Conservation (phyloP, 2,888 invertebrate species). For the Monoplex corrugatus region DNA sequence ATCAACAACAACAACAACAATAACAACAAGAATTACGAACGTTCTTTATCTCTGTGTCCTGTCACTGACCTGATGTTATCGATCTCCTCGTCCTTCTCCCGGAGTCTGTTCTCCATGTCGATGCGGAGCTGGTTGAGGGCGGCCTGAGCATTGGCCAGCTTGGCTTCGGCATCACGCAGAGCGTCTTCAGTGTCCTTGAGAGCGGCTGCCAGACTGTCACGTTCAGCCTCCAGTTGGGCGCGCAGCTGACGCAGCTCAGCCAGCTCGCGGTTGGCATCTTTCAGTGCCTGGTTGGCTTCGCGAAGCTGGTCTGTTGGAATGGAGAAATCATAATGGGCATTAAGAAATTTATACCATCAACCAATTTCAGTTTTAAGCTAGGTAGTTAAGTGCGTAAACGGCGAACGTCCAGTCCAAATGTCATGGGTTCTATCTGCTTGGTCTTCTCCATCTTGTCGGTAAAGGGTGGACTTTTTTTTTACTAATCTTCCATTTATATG, state of each 20-base stretch:
- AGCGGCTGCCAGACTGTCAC: constrained; percentile 98
- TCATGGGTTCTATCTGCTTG: too few relatives aligned
- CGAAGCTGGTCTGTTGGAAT: constrained; percentile 95
- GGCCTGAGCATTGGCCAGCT: constrained; percentile 93
- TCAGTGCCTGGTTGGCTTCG: constrained; percentile 95
- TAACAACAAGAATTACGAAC: too few relatives aligned
- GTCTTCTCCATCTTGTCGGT: too few relatives aligned
- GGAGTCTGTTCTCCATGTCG: constrained; percentile 97
- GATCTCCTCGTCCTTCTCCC: constrained; percentile 99
- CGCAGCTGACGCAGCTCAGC: constrained; percentile 95
- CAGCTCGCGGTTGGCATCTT: constrained; percentile 94
- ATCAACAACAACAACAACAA: too few relatives aligned
- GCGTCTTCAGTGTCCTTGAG: constrained; percentile 92
- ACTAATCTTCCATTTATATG: too few relatives aligned
- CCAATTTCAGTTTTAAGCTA: too few relatives aligned
- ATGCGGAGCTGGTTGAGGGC: constrained; percentile 94
- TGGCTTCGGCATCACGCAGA: constrained; percentile 96
- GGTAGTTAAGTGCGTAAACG: too few relatives aligned
- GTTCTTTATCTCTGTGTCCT: too few relatives aligned
- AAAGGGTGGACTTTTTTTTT: too few relatives aligned
- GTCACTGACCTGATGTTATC: constrained; percentile 92
- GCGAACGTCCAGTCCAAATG: too few relatives aligned
- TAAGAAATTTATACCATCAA: too few relatives aligned
- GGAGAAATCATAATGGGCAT: too few relatives aligned
- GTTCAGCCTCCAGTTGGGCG: constrained; percentile 99